Base-by-base conservation (phyloP, 2,888 invertebrate genomes). In the Aplocera efformata region DNA sequence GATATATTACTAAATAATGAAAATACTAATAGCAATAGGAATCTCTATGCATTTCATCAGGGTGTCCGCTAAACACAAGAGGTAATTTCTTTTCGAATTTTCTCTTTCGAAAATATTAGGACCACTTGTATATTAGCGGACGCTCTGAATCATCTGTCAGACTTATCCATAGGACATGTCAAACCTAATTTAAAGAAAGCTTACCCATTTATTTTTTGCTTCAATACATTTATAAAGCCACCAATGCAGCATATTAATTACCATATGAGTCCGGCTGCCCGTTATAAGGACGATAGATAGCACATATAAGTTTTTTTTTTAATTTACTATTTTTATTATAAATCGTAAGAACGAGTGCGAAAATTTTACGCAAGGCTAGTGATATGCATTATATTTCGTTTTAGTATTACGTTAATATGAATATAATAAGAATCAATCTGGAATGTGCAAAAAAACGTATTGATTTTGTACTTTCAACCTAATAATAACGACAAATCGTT, bases 281-380 rank as follows among this genome's bases (percentile, higher is more conserved):
- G 13, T 35, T 10, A n/a, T 7, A 20, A 26, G 6, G 10, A 33
- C 25, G n/a, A n/a, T n/a, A n/a, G 9, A 8, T 9, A 25, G 20
- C 22, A 38, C 13, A 27, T 8, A 23, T 8, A 20, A 31, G 20
- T 30, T 11, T 53, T 51, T 53, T 54, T 48, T 38, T 31, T 24
- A 36, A 51, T 58, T 68, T 63, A 59, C 56, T 63, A 65, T 55
- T 53, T 61, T 58, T 54, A 56, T 54, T 42, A 47, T 21, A 60
- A 57, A 58, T 60, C 39, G 58, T 72, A 72, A 71, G 67, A 70
- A 74, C 71, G 62, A 56, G 66, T 68, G 69, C 66, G 50, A 62
- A 63, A 65, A 59, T 54, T 59, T 65, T 64, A 67, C 64, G 54
- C 54, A 54, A 57, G 51, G 57, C 71, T 68, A 70, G 71, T 76